phyloP scores from a whole-genome alignment of 2,113 vertebrate species.

The Phaethon lepturus region DNA sequence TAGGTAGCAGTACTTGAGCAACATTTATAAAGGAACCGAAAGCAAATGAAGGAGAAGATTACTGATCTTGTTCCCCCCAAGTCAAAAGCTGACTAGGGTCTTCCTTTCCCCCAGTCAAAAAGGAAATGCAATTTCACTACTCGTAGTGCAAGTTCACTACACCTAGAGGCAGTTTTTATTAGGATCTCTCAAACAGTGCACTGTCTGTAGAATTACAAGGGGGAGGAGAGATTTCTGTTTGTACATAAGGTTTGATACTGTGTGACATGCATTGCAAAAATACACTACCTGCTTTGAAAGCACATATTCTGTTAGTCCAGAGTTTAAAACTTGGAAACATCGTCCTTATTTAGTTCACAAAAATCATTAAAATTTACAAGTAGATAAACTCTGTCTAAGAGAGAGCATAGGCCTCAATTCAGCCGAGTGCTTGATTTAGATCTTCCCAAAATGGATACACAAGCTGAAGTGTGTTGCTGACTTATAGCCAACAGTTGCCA shows the following conservation, averaged over 20 bases:
- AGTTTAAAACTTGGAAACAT: slow-evolving; percentile 36
- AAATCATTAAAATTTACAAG: neutral
- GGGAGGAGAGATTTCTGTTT: slow-evolving; percentile 11
- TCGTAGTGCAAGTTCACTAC: neutral
- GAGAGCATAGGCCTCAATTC: neutral
- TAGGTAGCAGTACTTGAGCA: slow-evolving; percentile 78
- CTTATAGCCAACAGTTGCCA: neutral
- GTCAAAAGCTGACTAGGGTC: slow-evolving; percentile 1
- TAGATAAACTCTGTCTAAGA: neutral
- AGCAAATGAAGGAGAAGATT: slow-evolving; percentile 56
- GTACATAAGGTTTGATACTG: neutral
- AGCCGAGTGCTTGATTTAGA: neutral
- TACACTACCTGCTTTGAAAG: slow-evolving; percentile 14
- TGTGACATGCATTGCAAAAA: slow-evolving; percentile 45
- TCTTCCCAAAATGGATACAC: neutral
- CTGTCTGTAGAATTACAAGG: neutral
- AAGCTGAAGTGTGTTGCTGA: neutral
- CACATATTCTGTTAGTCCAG: slow-evolving; percentile 9
- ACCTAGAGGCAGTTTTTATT: neutral
- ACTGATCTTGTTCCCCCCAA: neutral
- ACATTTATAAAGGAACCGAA: slow-evolving; percentile 70
- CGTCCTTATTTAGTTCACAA: neutral
- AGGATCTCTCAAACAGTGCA: neutral
- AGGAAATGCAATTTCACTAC: slow-evolving; percentile 10
- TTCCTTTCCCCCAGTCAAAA: slow-evolving; percentile 26